Evolutionary conservation across 2,888 invertebrate species (phyloP).

Genomic region (Periphyllus acericola): DNA sequence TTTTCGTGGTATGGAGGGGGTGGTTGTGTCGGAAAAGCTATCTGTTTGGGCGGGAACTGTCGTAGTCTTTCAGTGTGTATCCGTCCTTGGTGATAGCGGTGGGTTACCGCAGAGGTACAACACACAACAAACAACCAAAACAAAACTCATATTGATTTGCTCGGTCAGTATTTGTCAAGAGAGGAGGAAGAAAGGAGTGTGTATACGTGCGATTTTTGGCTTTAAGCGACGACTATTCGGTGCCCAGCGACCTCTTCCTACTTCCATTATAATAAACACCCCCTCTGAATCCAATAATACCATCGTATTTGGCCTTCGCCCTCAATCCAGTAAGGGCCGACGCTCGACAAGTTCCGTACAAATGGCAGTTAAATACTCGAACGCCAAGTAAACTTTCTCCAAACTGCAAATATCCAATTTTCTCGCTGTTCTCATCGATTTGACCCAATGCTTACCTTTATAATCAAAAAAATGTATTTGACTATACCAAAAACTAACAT

Average conservation of each 20-base stretch:
- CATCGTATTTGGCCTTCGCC: not conserved
- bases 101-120: constrained; percentile 12
- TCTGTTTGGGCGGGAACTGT: not conserved
- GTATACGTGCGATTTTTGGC: constrained; percentile 22
- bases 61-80: not conserved
- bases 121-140: constrained; percentile 34
- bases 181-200: not conserved
- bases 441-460: not conserved
- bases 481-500: too few species aligned
- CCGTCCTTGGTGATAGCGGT: not conserved
- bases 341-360: constrained; percentile 29
- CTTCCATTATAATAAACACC: constrained; percentile 34
- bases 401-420: constrained; percentile 13
- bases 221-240: not conserved
- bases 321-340: not conserved
- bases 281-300: constrained; percentile 4
- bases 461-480: too few species aligned
- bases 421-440: not conserved
- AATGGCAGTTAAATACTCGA: not conserved
- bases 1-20: not conserved
- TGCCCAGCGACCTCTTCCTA: not conserved
- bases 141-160: constrained; percentile 55
- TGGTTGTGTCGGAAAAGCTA: not conserved
- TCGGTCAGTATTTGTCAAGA: constrained; percentile 2
- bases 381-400: constrained; percentile 1